Base-by-base conservation (phyloP, 2,797 vertebrate species). In the Hydrocynus forskahlii region DNA sequence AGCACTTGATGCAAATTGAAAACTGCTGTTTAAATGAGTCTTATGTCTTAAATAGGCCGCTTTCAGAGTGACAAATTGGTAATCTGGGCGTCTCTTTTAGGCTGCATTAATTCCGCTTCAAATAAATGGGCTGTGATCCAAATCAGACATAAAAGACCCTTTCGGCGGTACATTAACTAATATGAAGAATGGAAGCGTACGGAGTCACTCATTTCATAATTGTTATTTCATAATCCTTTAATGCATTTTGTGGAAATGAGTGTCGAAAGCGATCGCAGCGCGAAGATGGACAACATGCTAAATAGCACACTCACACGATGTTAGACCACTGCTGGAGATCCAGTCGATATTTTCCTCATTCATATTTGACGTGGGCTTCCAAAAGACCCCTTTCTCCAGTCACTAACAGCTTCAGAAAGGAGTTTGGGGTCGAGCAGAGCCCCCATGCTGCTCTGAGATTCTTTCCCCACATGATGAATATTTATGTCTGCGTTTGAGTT, bases 91-190 rank as follows among this genome's bases (percentile, higher is more conserved):
- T 79, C 71, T 85, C 50, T 71, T 71, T 72, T 66, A 81, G 68
- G 48, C 76, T n/a, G 29, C 69, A 62, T 59, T 81, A 84, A 84
- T 77, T 78, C 13, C 40, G 62, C 45, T 69, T 77, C 77, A 71
- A 81, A 75, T 64, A 74, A 85, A 82, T 67, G 29, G 23, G 60
- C 81, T 81, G 55, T 74, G 75, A 80, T 81, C 70, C 64, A 59
- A 63, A 82, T 62, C 64, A 66, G 59, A 73, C 66, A 17, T 75
- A 19, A 52, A 14, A 17, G 69, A n/a, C 57, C 50, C 76, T 81
- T 83, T 76, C 74, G 74, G 77, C 64, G 79, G 66, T 66, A 35
- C 79, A 81, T 81, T 80, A 71, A 67, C 80, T 84, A 70, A 73
- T 73, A 50, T 8, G 7, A 81, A 29, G 72, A 76, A 79, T 75